A percentile compares a stretch with the other conserved stretches of the same genome.
Conservation (phyloP, 2,797 vertebrate genomes). For the Furcifer pardalis region DNA sequence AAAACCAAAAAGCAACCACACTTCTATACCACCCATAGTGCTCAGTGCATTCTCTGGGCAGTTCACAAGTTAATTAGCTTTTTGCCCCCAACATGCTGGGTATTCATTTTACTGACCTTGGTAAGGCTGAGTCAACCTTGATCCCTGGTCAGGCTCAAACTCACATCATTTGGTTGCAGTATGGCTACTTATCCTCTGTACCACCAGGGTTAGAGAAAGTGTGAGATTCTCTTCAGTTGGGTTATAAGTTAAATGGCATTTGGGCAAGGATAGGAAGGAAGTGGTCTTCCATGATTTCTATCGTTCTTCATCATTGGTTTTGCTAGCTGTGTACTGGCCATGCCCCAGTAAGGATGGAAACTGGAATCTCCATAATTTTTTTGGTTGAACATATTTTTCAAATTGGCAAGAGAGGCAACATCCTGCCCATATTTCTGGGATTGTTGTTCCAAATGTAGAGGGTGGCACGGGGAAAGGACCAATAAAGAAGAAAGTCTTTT, state of each 20-base stretch:
- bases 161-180: too few species aligned
- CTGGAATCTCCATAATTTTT: neutral
- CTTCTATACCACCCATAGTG: too few species aligned
- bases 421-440: neutral
- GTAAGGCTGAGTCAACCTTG: too few species aligned
- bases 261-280: neutral
- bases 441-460: neutral
- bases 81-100: too few species aligned
- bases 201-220: too few species aligned
- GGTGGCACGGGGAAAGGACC: neutral
- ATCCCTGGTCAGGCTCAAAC: too few species aligned
- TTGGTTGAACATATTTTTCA: neutral
- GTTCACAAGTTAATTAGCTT: too few species aligned
- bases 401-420: neutral
- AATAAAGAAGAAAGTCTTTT: neutral
- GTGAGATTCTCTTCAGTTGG: neutral
- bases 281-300: neutral
- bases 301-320: neutral
- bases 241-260: neutral
- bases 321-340: too few species aligned
- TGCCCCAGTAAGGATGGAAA: neutral
- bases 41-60: too few species aligned
- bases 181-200: too few species aligned
- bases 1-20: too few species aligned
- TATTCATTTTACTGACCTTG: too few species aligned